These are phyloP conservation scores for Hydrolagus colliei DNA, from an alignment of 2,797 vertebrate genomes.

Conservation along the genomic window DNA sequence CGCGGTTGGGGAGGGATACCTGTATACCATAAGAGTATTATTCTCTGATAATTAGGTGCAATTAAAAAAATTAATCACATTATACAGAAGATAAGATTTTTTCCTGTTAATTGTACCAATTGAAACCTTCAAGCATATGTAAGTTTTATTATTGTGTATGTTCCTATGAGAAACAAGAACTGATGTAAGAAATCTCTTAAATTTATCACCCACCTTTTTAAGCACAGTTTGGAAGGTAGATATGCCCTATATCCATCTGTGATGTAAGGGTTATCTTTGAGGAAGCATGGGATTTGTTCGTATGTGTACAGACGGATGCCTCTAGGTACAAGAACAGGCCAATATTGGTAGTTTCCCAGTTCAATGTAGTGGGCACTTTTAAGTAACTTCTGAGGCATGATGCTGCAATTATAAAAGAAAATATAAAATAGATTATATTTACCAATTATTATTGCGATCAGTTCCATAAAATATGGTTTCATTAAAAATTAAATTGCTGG, in stretches of 20 bases:
- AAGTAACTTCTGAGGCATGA: constrained; percentile 79
- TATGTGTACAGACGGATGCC: constrained; percentile 90
- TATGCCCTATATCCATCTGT: constrained; percentile 93
- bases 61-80: not conserved
- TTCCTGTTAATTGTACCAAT: too few species aligned
- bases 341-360: constrained; percentile 85
- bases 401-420: constrained; percentile 36
- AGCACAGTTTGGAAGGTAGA: constrained; percentile 83
- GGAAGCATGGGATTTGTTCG: constrained; percentile 83
- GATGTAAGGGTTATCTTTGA: constrained; percentile 92
- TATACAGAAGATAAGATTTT: not conserved
- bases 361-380: constrained; percentile 85
- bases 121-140: too few species aligned
- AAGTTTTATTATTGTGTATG: not conserved
- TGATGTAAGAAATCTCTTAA: not conserved
- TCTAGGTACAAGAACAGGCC: constrained; percentile 87
- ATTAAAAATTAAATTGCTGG: not conserved
- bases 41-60: too few species aligned
- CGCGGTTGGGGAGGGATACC: too few species aligned
- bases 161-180: not conserved
- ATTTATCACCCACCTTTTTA: constrained; percentile 71
- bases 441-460: not conserved
- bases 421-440: not conserved
- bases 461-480: too few species aligned
- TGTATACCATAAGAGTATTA: too few species aligned